Conservation (phyloP, 1,140 invertebrate species). For the Trichonephila inaurata region DNA sequence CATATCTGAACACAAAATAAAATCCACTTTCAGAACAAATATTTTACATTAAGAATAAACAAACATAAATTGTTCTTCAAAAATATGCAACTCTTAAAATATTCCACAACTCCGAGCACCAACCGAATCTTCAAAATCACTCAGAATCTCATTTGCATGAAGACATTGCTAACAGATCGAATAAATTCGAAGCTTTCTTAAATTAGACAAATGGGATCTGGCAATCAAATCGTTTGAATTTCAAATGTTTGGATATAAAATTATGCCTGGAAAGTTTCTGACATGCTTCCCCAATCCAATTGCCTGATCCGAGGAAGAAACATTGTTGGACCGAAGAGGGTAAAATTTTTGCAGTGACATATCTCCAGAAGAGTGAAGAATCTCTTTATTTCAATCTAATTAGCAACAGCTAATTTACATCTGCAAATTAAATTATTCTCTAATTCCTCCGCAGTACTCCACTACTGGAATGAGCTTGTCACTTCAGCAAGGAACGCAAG, state of each 20-base stretch:
- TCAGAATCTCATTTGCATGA: constrained; percentile 8
- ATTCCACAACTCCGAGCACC: background rate
- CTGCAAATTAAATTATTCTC: constrained; percentile 70
- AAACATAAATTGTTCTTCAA: background rate
- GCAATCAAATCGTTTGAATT: constrained; percentile 41
- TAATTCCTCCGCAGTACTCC: constrained; percentile 19
- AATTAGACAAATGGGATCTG: background rate
- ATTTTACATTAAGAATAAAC: background rate
- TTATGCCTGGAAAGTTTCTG: constrained; percentile 22
- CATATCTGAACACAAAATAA: too few species aligned
- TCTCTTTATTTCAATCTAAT: constrained; percentile 65
- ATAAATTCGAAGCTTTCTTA: background rate
- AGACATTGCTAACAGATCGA: background rate
- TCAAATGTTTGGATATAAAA: constrained; percentile 39
- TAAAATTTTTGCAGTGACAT: constrained; percentile 41
- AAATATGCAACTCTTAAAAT: background rate
- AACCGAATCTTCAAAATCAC: background rate
- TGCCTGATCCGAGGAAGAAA: background rate
- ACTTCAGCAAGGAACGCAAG: constrained; percentile 45
- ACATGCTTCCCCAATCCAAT: constrained; percentile 11
- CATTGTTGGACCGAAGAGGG: background rate
- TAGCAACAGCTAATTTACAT: constrained; percentile 69
- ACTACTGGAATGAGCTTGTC: constrained; percentile 53
- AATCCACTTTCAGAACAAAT: too few species aligned
- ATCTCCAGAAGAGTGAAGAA: constrained; percentile 8